phyloP scores from a whole-genome alignment of 2,113 vertebrate genomes.

The Nipponia nippon region DNA sequence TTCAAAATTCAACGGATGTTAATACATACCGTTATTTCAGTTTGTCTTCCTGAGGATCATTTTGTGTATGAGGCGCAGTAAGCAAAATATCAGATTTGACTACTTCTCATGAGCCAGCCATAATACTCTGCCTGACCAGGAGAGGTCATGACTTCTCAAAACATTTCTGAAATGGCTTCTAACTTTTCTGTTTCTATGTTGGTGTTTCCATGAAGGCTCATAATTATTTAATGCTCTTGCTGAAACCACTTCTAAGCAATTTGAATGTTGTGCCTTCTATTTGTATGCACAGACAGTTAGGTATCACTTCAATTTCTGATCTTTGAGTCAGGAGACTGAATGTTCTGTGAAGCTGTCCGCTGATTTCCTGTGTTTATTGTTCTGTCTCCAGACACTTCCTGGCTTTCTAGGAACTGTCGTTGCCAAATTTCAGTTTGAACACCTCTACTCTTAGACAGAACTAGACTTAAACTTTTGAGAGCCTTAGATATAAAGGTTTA shows the following conservation, averaged over 20 bases:
- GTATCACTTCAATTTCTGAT: background rate
- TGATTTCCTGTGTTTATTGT: background rate
- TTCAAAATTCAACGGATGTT: accelerated
- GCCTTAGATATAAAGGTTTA: background rate
- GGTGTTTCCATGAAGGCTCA: background rate
- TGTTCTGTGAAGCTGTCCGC: background rate
- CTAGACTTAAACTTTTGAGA: background rate
- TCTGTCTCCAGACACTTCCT: background rate
- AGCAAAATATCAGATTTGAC: background rate
- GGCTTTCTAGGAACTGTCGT: background rate
- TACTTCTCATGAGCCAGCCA: background rate
- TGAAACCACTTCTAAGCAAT: background rate
- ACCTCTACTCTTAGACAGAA: background rate
- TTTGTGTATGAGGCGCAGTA: background rate
- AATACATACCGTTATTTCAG: background rate
- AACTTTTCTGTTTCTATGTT: background rate
- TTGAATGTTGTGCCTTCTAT: background rate
- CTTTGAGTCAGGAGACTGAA: background rate
- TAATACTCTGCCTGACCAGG: background rate
- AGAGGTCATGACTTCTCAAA: background rate
- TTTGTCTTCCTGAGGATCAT: background rate
- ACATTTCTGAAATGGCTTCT: background rate
- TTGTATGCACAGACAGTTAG: background rate
- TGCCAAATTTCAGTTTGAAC: background rate
- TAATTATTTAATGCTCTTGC: background rate